Evolutionary conservation across 2,113 vertebrate genomes (phyloP).

Genomic region (Epinephelus fuscoguttatus): DNA sequence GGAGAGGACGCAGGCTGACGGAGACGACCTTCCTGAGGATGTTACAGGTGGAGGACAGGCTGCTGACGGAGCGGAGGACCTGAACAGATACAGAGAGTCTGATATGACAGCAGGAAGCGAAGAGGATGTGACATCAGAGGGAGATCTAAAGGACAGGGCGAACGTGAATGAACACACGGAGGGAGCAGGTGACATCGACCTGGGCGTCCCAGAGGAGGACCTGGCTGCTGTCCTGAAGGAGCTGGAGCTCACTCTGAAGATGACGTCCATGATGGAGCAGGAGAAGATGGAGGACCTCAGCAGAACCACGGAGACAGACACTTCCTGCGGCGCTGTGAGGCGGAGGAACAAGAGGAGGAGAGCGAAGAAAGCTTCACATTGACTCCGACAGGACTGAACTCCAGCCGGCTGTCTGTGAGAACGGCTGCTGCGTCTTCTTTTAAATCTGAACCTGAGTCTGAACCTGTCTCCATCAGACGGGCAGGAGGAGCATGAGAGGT

Average conservation of each 20-base stretch:
- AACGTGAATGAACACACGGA: slow-evolving; percentile 10
- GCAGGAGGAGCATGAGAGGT: background rate
- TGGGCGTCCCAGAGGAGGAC: slow-evolving; percentile 48
- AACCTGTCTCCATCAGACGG: background rate
- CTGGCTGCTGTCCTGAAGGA: slow-evolving; percentile 56
- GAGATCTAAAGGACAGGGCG: accelerated
- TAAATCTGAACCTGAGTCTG: too few species aligned
- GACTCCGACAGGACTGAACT: slow-evolving; percentile 13
- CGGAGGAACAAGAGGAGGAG: slow-evolving; percentile 83
- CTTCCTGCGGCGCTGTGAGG: slow-evolving; percentile 72
- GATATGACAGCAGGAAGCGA: background rate
- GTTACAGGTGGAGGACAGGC: slow-evolving; percentile 72
- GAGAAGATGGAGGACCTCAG: slow-evolving; percentile 49
- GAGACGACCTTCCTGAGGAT: slow-evolving; percentile 56
- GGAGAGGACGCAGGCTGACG: background rate
- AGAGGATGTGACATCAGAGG: background rate
- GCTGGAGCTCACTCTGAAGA: slow-evolving; percentile 62
- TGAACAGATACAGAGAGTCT: slow-evolving; percentile 1
- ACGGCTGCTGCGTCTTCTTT: background rate
- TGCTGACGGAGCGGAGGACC: slow-evolving; percentile 46
- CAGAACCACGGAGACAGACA: slow-evolving; percentile 9
- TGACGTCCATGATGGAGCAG: slow-evolving; percentile 56
- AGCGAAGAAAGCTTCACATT: slow-evolving; percentile 57
- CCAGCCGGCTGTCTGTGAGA: background rate
- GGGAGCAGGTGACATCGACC: background rate